Conservation (phyloP, 2,888 invertebrate genomes). For the Pyralis farinalis region DNA sequence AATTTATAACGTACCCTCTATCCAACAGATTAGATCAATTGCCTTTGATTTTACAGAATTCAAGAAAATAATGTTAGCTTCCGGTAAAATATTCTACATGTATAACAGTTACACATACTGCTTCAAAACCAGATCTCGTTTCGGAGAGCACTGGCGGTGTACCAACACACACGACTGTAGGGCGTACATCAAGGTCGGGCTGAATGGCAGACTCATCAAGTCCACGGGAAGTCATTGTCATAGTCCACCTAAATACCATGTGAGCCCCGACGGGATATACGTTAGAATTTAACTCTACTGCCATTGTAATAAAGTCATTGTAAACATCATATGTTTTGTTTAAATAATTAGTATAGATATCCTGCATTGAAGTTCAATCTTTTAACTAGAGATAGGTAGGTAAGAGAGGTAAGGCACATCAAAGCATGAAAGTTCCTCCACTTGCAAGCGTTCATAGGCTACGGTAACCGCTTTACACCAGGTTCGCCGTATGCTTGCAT, state of each 20-base stretch:
- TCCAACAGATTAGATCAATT: too few relatives aligned
- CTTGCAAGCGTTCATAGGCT: too few relatives aligned
- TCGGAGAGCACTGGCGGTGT: constrained; percentile 27
- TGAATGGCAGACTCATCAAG: constrained; percentile 20
- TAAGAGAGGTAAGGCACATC: too few relatives aligned
- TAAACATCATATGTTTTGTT: too few relatives aligned
- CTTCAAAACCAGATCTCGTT: constrained; percentile 15
- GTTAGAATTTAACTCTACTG: background rate
- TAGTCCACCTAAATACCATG: constrained; percentile 17
- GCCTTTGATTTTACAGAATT: constrained; percentile 7
- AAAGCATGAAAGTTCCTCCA: too few relatives aligned
- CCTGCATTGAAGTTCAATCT: too few relatives aligned
- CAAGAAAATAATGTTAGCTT: constrained; percentile 11
- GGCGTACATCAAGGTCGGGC: constrained; percentile 25
- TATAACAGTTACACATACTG: constrained; percentile 29
- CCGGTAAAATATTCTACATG: constrained; percentile 25
- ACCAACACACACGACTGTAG: constrained; percentile 34
- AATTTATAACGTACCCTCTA: too few relatives aligned
- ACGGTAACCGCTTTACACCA: too few relatives aligned
- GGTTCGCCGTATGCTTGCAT: too few relatives aligned
- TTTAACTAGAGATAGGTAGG: too few relatives aligned
- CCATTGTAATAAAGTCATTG: too few relatives aligned
- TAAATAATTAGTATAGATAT: too few relatives aligned
- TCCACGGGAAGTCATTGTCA: constrained; percentile 27
- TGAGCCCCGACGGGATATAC: background rate